These are phyloP conservation scores for Nerophis lumbriciformis DNA, from an alignment of 2,113 vertebrate species.

Conservation along the genomic window DNA sequence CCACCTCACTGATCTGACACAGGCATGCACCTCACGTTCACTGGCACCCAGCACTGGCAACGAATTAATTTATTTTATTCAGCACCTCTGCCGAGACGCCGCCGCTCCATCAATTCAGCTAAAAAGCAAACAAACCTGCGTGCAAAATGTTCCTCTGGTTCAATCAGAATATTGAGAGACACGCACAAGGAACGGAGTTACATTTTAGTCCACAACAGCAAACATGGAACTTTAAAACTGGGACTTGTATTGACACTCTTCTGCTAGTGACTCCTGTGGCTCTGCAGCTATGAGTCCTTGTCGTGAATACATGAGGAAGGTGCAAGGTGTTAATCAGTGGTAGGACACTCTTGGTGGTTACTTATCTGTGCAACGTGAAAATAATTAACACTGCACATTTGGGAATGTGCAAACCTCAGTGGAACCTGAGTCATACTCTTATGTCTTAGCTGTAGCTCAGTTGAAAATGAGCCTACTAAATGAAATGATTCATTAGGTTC, in stretches of 20 bases:
- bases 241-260: conserved; percentile 1
- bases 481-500: too few species aligned
- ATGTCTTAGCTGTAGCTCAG: too few species aligned
- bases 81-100: conserved; percentile 36
- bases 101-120: conserved; percentile 48
- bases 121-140: conserved; percentile 44
- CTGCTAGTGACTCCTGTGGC: conserved; percentile 12
- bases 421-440: conserved; percentile 6
- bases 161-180: conserved; percentile 42
- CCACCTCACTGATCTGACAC: conserved; percentile 56
- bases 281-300: conserved; percentile 3
- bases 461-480: too few species aligned
- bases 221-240: neutral
- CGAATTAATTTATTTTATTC: conserved; percentile 59
- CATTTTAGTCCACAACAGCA: conserved; percentile 7
- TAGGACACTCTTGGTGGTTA: conserved; percentile 52
- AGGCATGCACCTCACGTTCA: conserved; percentile 70
- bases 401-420: conserved; percentile 40
- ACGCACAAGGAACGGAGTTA: conserved; percentile 11
- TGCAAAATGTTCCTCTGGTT: conserved; percentile 25
- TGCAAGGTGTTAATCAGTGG: conserved; percentile 72
- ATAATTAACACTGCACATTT: conserved; percentile 68
- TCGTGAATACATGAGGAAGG: conserved; percentile 35
- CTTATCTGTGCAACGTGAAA: conserved; percentile 48
- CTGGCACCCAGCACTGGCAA: conserved; percentile 53